Evolutionary conservation across 2,797 vertebrate genomes (phyloP), one percentile per base, ranked within the genome.

Genomic region (Artibeus jamaicensis): DNA sequence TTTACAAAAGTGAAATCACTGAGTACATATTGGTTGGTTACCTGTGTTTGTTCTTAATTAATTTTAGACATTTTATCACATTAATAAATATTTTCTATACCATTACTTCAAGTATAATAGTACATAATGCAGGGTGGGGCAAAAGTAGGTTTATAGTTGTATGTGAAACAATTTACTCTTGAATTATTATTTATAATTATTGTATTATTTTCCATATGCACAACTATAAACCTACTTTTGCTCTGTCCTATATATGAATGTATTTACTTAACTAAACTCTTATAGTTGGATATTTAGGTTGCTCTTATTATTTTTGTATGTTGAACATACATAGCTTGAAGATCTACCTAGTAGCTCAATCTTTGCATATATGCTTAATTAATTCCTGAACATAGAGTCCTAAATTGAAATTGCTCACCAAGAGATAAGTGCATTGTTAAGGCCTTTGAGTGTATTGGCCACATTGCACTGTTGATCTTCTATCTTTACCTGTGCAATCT

Each of bases 1-100:
- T 94, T 93, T 93, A 85, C 29, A 91, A 89, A 96, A 96, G 74
- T 84, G n/a, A 24, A 96, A 82, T 86, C 57, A 85, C 14, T 91
- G 46, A 77, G 32, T 57, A 77, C 39, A 48, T 81, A 86, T 62
- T 90, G 73, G 53, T 87, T 90, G 65, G n/a, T 77, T 46, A 73
- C 11, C 29, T 89, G 29, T 86, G 57, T 86, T 77, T 77, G 83
- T 82, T 55, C 39, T 94, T 93, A 59, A 94, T 62, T 85, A 37
- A 81, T 44, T 91, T 94, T 89, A 93, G 81, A 62, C 32, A 93
- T 91, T 34, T 86, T 93, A 91, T 91, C 62, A 93, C 14, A 81
- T 74, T 74, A 97, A 76, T 86, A 93, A 94, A 94, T 85, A 87
- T 89, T 76, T 91, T 76, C 7, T 91, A 71, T 48, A 73, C 59